Base-by-base conservation (phyloP, 2,113 vertebrate species). In the Cyanistes caeruleus region DNA sequence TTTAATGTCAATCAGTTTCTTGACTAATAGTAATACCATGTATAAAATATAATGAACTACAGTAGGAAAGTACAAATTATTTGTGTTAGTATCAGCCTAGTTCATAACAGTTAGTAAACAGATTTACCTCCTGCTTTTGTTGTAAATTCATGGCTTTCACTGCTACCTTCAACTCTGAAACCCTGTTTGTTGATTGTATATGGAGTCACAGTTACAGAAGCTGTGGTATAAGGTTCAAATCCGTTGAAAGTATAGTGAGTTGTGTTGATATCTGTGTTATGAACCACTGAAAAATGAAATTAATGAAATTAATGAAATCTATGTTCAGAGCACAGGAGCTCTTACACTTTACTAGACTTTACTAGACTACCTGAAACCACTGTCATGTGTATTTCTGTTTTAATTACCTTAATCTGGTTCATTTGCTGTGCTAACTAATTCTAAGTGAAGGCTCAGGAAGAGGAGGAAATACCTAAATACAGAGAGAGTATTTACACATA, bases 181-280 rank as follows among this genome's bases (percentile, higher is more conserved):
- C 0, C 0, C 1, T 1, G 3, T 24, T 0, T 90, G 63, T 53
- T 84, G 0, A 0, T 1, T 1, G 64, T 94, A 55, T 3, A 78
- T 41, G 94, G 0, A 75, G 6, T 48, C 64, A 97, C 94, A n/a
- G 0, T 2, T 7, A 95, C 60, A 51, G 0, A 5, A 49, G 1
- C 73, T 0, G 0, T 0, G 2, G 15, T 9, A 21, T 8, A 92
- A 37, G 73, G 39, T 3, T 25, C 0, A 43, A 70, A 31, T 1
- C 0, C 0, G 3, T 0, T 0, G 15, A 0, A 90, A 23, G 0
- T 5, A 24, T 0, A 24, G 0, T 0, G 0, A 52, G 44, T 76
- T 0, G 0, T 0, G 0, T 0, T 3, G 19, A 1, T 1, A 5
- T 15, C 0, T 16, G 0, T 0, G 0, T 1, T 0, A 84, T 0